Percentiles rank a stretch among this genome's conserved stretches.
These are phyloP conservation scores for Gastrophryne carolinensis DNA, from an alignment of 2,797 vertebrate genomes.

Conservation along the genomic window DNA sequence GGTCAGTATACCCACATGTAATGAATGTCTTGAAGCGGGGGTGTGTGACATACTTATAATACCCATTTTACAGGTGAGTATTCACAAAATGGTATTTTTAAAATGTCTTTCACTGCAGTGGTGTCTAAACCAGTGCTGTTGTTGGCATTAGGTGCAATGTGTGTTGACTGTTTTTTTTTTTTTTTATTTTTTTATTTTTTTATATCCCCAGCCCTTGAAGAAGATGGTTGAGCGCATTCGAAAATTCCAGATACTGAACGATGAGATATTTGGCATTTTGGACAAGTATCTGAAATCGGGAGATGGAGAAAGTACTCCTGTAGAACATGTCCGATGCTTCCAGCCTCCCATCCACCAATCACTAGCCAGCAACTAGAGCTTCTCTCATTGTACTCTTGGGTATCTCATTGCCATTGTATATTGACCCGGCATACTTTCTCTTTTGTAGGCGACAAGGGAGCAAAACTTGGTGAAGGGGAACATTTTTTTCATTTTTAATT, in stretches of 20 bases:
- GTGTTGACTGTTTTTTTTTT: too few relatives aligned
- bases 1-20: too few relatives aligned
- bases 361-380: constrained; percentile 86
- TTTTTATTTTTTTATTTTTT: constrained; percentile 3
- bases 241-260: constrained; percentile 93
- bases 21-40: too few relatives aligned
- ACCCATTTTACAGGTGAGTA: too few relatives aligned
- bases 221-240: constrained; percentile 98
- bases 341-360: constrained; percentile 98
- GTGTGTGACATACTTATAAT: too few relatives aligned
- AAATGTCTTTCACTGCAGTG: too few relatives aligned
- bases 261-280: constrained; percentile 92
- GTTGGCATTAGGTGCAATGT: too few relatives aligned
- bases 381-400: not conserved
- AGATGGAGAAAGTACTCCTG: constrained; percentile 91
- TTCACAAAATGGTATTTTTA: too few relatives aligned
- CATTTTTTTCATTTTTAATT: too few relatives aligned
- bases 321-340: constrained; percentile 96
- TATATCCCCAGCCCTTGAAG: constrained; percentile 86
- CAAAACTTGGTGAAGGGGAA: constrained; percentile 39
- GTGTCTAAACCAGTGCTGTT: too few relatives aligned
- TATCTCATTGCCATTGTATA: not conserved
- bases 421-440: constrained; percentile 17
- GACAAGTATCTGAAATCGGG: constrained; percentile 96
- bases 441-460: not conserved